Evolutionary conservation across 2,888 invertebrate species (phyloP), one percentile per base, ranked within the genome.

Genomic region (Drosophila nr. perissopoda): DNA sequence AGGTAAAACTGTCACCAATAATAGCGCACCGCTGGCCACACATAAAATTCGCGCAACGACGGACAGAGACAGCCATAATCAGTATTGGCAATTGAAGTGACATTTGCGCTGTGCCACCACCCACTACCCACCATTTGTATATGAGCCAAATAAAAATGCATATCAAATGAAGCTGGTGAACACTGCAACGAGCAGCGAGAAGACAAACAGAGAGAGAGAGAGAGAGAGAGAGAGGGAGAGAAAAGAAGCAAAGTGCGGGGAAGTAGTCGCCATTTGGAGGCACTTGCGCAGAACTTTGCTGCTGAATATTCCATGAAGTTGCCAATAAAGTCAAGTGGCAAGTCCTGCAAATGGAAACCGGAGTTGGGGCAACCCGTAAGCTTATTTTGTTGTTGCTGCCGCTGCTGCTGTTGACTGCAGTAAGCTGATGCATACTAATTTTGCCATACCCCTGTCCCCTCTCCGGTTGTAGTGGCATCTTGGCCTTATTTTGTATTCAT

Each of bases 401-500:
- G 53, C 29, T 67, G 64, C 54, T 73, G 69, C 69, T 83, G 71
- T 76, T 77, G 73, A 74, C 87, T 90, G 90, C 90, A 87, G 76
- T 73, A 68, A 73, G 73, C 73, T 83, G 87, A 68, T 90, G 87
- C 90, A 87, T 87, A 90, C 87, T 87, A 87, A 87, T 87, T 90
- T 83, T 57, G 53, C 48, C 51, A 25, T 48, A 18, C 38, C n/a
- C 42, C 49, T 16, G 40, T 60, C 27, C 49, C 53, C 5, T 10
- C 34, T 11, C n/a, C 38, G 11, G n/a, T 45, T 88, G 85, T 84
- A 85, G 85, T 83, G 82, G 79, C 73, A 79, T 84, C 89, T 87
- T 76, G 76, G 73, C 84, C 74, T 89, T 83, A 91, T 91, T 91
- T 88, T 83, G 90, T 87, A 92, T 92, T 91, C 92, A 92, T 92